Conservation (phyloP, 2,888 invertebrate species). For the Phasia obesa region DNA sequence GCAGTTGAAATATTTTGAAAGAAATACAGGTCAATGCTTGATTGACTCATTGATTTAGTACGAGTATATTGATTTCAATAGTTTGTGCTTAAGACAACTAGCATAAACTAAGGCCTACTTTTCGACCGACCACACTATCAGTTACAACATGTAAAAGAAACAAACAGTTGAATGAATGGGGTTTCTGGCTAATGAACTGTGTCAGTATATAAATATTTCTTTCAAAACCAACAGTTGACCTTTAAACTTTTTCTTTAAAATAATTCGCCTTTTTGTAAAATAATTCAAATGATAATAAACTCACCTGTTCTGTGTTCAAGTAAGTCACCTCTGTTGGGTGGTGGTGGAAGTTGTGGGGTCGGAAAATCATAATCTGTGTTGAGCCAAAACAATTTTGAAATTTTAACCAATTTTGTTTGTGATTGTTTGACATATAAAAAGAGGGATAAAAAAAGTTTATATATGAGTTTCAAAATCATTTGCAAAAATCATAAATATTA, state of each 20-base stretch:
- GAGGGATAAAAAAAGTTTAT: constrained; percentile 27
- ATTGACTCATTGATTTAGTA: constrained; percentile 64
- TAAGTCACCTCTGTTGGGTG: constrained; percentile 85
- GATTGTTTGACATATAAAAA: constrained; percentile 42
- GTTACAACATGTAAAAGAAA: constrained; percentile 7
- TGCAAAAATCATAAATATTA: neutral
- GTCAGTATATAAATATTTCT: neutral
- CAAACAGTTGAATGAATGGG: constrained; percentile 2
- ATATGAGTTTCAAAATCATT: constrained; percentile 21
- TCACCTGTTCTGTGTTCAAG: constrained; percentile 71
- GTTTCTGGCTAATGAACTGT: constrained; percentile 16
- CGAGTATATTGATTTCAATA: constrained; percentile 60
- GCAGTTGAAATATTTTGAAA: constrained; percentile 54
- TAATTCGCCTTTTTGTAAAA: neutral
- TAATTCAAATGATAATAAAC: constrained; percentile 33
- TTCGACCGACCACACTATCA: constrained; percentile 15
- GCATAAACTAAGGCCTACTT: constrained; percentile 54
- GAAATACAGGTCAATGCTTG: constrained; percentile 68
- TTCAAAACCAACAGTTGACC: constrained; percentile 12
- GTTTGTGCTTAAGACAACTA: constrained; percentile 48
- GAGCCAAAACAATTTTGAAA: constrained; percentile 58
- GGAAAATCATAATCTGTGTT: constrained; percentile 79
- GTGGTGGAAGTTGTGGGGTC: constrained; percentile 84
- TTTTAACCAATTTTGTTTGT: constrained; percentile 58
- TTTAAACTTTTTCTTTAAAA: constrained; percentile 2